Evolutionary conservation across 2,113 vertebrate species (phyloP).

Genomic region (Eleginops maclovinus): DNA sequence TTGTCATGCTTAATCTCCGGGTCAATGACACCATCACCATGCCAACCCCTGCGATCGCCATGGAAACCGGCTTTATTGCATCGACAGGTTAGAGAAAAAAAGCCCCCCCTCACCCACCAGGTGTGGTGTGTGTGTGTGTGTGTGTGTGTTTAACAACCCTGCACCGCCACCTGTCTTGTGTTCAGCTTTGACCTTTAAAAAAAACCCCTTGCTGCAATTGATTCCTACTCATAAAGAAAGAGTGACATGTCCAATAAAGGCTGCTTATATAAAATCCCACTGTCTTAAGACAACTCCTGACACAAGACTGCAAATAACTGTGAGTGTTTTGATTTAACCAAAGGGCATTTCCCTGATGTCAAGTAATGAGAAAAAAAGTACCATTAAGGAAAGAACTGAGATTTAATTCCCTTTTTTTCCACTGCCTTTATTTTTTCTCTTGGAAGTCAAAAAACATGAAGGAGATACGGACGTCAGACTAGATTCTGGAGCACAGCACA

Average conservation of each 20-base stretch:
- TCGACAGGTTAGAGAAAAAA: conserved; percentile 59
- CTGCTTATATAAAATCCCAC: conserved; percentile 4
- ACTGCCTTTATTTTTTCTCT: neutral
- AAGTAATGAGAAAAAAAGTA: neutral
- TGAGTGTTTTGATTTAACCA: neutral
- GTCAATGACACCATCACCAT: conserved; percentile 82
- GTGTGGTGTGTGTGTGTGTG: conserved; percentile 48
- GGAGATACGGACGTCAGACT: neutral
- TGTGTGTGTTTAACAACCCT: conserved; percentile 34
- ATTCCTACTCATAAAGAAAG: conserved; percentile 30
- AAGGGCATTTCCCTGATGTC: neutral
- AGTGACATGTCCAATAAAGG: conserved; percentile 36
- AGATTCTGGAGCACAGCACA: neutral
- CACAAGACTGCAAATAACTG: neutral
- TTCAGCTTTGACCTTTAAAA: conserved; percentile 41
- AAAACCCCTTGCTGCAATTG: conserved; percentile 26
- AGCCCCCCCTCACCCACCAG: conserved; percentile 46
- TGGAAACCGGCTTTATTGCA: conserved; percentile 77
- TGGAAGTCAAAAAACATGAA: neutral
- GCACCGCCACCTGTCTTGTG: conserved; percentile 59
- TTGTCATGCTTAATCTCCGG: conserved; percentile 80
- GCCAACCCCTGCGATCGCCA: conserved; percentile 76
- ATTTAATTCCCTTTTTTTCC: neutral
- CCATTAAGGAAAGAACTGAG: neutral
- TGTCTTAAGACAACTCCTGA: neutral